These are phyloP conservation scores for Aleadryas rufinucha DNA, from an alignment of 2,113 vertebrate genomes.

Conservation along the genomic window DNA sequence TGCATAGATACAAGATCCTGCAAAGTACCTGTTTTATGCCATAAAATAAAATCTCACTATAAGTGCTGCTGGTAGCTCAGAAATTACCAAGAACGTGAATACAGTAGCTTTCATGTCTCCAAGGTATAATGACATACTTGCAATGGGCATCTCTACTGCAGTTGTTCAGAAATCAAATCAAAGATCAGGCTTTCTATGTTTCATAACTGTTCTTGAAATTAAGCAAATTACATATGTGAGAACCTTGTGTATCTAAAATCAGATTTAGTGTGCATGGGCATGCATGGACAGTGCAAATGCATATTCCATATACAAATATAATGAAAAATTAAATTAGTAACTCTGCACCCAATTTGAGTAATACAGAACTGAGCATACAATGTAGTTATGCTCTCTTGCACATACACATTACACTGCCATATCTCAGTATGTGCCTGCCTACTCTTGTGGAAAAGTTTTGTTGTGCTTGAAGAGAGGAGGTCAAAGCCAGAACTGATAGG, in stretches of 20 bases:
- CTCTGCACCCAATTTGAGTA: background rate
- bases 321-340: conserved; percentile 5
- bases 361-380: background rate
- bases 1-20: background rate
- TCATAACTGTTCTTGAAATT: conserved; percentile 20
- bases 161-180: background rate
- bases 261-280: background rate
- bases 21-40: background rate
- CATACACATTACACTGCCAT: background rate
- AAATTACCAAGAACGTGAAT: background rate
- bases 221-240: background rate
- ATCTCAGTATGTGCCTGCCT: background rate
- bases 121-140: background rate
- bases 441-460: background rate
- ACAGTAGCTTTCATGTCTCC: background rate
- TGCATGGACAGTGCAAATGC: background rate
- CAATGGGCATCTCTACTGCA: background rate
- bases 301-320: conserved; percentile 12
- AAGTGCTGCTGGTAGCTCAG: background rate
- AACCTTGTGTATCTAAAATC: conserved; percentile 10
- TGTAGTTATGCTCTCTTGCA: background rate
- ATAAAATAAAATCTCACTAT: background rate
- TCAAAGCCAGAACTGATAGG: background rate
- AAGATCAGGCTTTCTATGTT: conserved; percentile 2
- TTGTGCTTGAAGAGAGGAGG: background rate